Conservation (phyloP, 2,888 invertebrate genomes). For the Zhengitettix transpicula region DNA sequence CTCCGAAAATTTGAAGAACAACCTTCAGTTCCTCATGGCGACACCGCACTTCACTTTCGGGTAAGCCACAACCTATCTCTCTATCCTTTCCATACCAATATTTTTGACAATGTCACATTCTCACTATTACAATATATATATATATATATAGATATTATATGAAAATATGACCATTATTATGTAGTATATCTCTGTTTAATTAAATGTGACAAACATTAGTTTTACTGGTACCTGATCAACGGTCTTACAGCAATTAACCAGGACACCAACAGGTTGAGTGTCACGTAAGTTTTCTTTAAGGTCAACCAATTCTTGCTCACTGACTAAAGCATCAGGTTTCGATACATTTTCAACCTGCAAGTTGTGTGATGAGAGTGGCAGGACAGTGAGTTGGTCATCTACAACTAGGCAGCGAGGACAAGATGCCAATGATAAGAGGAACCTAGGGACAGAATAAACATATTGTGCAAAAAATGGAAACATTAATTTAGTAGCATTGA, state of each 20-base stretch:
- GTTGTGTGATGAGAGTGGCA: conserved; percentile 83
- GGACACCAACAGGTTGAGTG: conserved; percentile 78
- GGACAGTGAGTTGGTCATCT: conserved; percentile 79
- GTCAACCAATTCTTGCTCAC: conserved; percentile 46
- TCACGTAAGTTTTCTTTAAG: conserved; percentile 72
- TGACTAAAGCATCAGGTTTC: conserved; percentile 28
- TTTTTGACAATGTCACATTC: too few species aligned
- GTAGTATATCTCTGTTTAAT: too few species aligned
- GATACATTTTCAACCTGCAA: conserved; percentile 55
- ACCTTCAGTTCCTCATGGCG: too few species aligned
- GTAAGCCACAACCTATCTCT: too few species aligned
- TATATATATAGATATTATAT: too few species aligned
- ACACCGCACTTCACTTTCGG: too few species aligned
- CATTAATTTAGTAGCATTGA: neutral
- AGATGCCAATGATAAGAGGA: conserved; percentile 75
- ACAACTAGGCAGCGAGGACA: conserved; percentile 82
- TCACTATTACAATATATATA: too few species aligned
- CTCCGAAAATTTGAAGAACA: too few species aligned
- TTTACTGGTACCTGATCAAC: conserved; percentile 52
- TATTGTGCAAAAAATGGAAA: conserved; percentile 2
- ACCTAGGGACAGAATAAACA: conserved; percentile 25
- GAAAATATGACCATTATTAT: too few species aligned
- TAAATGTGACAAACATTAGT: too few species aligned
- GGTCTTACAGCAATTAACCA: conserved; percentile 81
- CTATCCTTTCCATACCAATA: too few species aligned